These are phyloP conservation scores for Nowickia ferox DNA, from an alignment of 2,888 invertebrate genomes.

Conservation along the genomic window DNA sequence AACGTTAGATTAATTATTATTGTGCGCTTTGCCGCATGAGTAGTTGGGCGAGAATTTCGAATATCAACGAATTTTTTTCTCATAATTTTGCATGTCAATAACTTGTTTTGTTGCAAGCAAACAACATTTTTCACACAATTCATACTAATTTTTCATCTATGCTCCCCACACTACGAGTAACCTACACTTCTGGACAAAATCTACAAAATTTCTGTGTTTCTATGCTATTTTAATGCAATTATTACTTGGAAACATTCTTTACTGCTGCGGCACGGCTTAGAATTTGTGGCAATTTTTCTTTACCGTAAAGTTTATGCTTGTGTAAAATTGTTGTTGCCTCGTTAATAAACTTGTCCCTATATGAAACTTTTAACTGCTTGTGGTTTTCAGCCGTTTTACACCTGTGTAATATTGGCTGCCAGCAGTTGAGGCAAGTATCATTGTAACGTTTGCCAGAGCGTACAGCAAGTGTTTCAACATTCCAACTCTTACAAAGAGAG, in stretches of 20 bases:
- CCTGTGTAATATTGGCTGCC: conserved; percentile 51
- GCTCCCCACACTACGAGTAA: background rate
- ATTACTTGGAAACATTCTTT: conserved; percentile 58
- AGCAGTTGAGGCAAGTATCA: conserved; percentile 34
- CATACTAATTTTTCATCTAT: conserved; percentile 57
- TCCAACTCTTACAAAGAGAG: conserved; percentile 44
- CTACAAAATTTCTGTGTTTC: conserved; percentile 29
- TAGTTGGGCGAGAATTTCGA: background rate
- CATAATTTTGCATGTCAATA: conserved; percentile 66
- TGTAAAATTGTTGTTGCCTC: conserved; percentile 24
- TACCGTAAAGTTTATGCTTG: background rate
- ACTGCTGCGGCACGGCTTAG: conserved; percentile 7
- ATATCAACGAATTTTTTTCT: conserved; percentile 37
- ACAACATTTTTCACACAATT: conserved; percentile 67
- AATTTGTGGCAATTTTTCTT: conserved; percentile 33
- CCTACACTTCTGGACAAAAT: background rate
- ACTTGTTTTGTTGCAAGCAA: conserved; percentile 52
- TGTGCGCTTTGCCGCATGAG: background rate
- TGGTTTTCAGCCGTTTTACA: conserved; percentile 56
- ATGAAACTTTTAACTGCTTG: conserved; percentile 38
- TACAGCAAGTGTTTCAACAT: conserved; percentile 68
- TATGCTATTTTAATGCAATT: conserved; percentile 52
- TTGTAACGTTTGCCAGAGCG: conserved; percentile 50
- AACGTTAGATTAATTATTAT: conserved; percentile 39
- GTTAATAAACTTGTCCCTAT: conserved; percentile 63